Percentiles rank a stretch among this genome's conserved stretches.
Conservation (phyloP, 1,140 invertebrate genomes). For the Grapholita molesta region DNA sequence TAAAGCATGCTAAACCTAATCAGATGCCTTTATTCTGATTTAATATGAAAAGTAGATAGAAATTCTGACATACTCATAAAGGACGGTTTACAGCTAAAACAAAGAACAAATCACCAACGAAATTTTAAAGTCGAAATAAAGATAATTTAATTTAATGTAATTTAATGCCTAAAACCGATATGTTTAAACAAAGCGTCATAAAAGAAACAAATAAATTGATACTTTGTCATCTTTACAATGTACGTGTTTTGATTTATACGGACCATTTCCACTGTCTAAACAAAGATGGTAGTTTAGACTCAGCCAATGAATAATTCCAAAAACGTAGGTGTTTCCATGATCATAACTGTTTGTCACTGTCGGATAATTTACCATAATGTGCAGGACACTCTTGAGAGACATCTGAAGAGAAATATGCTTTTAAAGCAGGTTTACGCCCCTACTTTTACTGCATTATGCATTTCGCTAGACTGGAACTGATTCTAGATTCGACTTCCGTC, state of each 20-base stretch:
- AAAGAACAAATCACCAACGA: too few species aligned
- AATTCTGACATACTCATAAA: too few species aligned
- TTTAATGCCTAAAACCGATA: not conserved
- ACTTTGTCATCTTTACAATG: slow-evolving; percentile 15
- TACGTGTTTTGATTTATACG: slow-evolving; percentile 4
- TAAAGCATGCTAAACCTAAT: too few species aligned
- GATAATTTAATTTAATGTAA: not conserved
- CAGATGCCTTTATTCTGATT: too few species aligned
- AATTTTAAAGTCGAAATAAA: too few species aligned
- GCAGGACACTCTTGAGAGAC: slow-evolving; percentile 5
- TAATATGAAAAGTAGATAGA: too few species aligned
- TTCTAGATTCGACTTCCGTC: slow-evolving; percentile 10
- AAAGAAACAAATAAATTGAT: not conserved
- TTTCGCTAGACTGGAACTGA: not conserved
- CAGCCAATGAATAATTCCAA: slow-evolving; percentile 10
- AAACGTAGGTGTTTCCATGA: slow-evolving; percentile 17
- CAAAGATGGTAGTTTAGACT: slow-evolving; percentile 10
- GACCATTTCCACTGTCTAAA: slow-evolving; percentile 10
- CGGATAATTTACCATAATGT: slow-evolving; percentile 2
- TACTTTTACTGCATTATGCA: slow-evolving; percentile 8
- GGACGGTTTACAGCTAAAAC: too few species aligned
- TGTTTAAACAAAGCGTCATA: not conserved
- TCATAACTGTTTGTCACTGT: slow-evolving; percentile 17
- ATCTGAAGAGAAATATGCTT: slow-evolving; percentile 15
- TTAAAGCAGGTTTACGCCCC: slow-evolving; percentile 14